Evolutionary conservation across 2,888 invertebrate species (phyloP).

Genomic region (Achlya flavicornis): DNA sequence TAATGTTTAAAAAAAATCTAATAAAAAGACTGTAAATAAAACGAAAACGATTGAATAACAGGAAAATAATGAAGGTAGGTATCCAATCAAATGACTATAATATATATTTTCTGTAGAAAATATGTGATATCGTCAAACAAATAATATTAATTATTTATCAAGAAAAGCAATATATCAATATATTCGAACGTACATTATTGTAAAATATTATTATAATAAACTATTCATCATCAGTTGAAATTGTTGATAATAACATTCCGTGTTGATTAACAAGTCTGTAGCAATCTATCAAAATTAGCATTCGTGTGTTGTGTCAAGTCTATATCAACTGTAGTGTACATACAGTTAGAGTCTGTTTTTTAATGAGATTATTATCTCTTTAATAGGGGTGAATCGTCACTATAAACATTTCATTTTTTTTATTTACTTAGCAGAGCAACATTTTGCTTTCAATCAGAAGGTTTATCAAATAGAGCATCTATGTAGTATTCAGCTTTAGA

Average conservation of each 20-base stretch:
- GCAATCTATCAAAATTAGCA: constrained; percentile 13
- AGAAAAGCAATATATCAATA: background rate
- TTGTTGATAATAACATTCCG: constrained; percentile 6
- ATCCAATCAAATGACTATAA: no score
- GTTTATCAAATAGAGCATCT: background rate
- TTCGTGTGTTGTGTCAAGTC: constrained; percentile 6
- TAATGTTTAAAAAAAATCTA: no score
- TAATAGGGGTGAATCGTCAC: no score
- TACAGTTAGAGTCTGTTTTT: background rate
- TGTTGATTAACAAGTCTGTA: constrained; percentile 13
- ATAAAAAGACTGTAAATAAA: no score
- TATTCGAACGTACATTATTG: background rate
- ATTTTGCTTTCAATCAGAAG: background rate
- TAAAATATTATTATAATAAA: background rate
- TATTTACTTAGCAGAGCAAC: no score
- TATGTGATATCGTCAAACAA: background rate
- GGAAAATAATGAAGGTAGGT: no score
- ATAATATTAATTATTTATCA: background rate
- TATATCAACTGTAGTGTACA: background rate
- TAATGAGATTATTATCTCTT: background rate
- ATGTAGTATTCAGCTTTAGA: background rate
- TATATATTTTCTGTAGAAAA: no score
- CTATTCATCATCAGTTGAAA: constrained; percentile 10
- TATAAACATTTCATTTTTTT: no score
- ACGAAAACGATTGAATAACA: no score